phyloP scores from a whole-genome alignment of 2,797 vertebrate species.

The Nyctalus aviator region DNA sequence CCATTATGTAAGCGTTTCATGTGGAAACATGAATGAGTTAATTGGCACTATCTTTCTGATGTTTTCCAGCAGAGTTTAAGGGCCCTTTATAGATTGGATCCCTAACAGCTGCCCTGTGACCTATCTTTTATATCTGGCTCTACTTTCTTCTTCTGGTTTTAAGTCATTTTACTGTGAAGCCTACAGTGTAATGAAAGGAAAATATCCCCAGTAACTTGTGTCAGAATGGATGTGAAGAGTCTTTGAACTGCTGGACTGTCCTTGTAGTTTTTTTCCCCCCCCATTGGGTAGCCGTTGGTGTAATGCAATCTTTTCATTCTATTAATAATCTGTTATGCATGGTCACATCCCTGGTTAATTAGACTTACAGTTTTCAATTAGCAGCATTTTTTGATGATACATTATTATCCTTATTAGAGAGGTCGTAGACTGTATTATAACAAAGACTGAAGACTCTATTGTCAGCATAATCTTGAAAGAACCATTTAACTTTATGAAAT shows the following conservation, averaged over 20 bases:
- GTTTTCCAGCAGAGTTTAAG: neutral
- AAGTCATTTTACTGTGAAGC: conserved; percentile 66
- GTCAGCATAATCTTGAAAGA: conserved; percentile 64
- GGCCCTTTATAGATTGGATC: conserved; percentile 46
- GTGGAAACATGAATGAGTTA: conserved; percentile 66
- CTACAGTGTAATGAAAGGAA: conserved; percentile 71
- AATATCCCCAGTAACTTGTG: conserved; percentile 65
- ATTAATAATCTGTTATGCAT: conserved; percentile 68
- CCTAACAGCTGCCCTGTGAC: conserved; percentile 60
- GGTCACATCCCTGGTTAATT: conserved; percentile 76
- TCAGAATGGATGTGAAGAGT: conserved; percentile 60
- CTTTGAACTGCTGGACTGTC: conserved; percentile 56
- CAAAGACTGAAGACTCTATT: conserved; percentile 68
- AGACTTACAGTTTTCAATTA: conserved; percentile 79
- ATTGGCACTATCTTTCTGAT: conserved; percentile 65
- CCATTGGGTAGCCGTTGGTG: conserved; percentile 24
- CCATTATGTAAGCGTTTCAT: conserved; percentile 60
- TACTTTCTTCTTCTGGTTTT: conserved; percentile 76
- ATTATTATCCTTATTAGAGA: conserved; percentile 74
- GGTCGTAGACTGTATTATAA: conserved; percentile 75
- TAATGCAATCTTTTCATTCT: conserved; percentile 48
- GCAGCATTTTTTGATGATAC: conserved; percentile 75
- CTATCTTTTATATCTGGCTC: conserved; percentile 66
- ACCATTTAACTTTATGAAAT: conserved; percentile 72
- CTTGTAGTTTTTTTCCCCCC: conserved; percentile 66